Base-by-base conservation (phyloP, 2,113 vertebrate species). In the Centropristis striata region DNA sequence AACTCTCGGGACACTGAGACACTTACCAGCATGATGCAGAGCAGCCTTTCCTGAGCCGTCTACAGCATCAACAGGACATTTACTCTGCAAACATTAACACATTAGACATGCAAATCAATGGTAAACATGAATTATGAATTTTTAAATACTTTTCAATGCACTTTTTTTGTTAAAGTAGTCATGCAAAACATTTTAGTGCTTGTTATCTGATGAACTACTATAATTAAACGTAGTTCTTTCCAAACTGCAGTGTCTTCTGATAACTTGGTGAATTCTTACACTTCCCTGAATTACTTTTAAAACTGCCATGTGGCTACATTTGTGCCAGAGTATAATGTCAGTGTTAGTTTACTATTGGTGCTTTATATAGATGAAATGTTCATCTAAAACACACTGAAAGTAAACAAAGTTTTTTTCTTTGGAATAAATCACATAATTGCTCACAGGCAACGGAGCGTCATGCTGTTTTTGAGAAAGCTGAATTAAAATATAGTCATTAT, bases 21-120 rank as follows among this genome's bases (percentile, higher is more conserved):
- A 72, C 88, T 94, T 91, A 99, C 98, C 97, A 94, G 97, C 97
- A 16, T 98, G 96, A 91, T 99, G 98, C 68, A 99, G 94, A 65
- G 97, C 95, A 53, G 96, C 96, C 90, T 94, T 98, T 73, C 98
- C 97, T 64, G 92, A 92, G 83, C 78, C 84, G 83, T 99, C 98
- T 5, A 82, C 61, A 32, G 86, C 91, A 46, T 99, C 97, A 0
- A 94, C 41, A 4, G 95, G 91, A 90, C 97, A 97, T 93, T 98
- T 99, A 85, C 89, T 93, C 98, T 99, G 78, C 4, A 88, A 92
- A 83, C 21, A 16, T 3, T 61, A 9, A 66, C 20, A 13, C 9
- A 46, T 49, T 42, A 47, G 12, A 71, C 1, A 3, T 46, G n/a
- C 1, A 66, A 69, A 75, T 67, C 4, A 39, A 32, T 51, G 18